Conservation (phyloP, 2,797 vertebrate species). For the Gymnothorax javanicus region DNA sequence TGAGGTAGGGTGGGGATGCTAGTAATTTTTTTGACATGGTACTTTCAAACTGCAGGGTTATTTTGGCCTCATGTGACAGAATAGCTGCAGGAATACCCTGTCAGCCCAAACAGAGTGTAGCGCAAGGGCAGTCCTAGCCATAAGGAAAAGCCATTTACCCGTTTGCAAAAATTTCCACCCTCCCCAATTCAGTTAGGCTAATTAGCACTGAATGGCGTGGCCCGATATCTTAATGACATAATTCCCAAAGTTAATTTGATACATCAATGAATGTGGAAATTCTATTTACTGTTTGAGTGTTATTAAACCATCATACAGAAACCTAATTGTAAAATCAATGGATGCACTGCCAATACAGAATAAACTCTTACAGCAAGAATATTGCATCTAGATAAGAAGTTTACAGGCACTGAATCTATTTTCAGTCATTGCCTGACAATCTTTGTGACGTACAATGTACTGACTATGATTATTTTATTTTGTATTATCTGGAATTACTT, state of each 20-base stretch:
- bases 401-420: neutral
- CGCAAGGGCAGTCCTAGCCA: neutral
- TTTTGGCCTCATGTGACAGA: constrained; percentile 18
- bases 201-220: neutral
- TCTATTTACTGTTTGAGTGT: neutral
- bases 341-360: neutral
- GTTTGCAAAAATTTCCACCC: neutral
- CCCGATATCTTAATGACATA: neutral
- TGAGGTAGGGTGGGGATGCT: constrained; percentile 49
- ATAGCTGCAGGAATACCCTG: neutral
- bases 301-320: neutral
- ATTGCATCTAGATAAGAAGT: neutral
- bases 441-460: neutral
- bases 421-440: neutral
- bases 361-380: neutral
- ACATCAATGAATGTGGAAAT: neutral
- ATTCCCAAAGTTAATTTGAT: neutral
- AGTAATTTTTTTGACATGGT: constrained; percentile 49
- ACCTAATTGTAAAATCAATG: neutral
- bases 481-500: neutral
- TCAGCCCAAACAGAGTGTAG: neutral
- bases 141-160: neutral
- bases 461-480: too few species aligned
- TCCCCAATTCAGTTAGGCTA: neutral
- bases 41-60: constrained; percentile 21